phyloP scores from a whole-genome alignment of 1,140 invertebrate genomes.

The Proales similis region DNA sequence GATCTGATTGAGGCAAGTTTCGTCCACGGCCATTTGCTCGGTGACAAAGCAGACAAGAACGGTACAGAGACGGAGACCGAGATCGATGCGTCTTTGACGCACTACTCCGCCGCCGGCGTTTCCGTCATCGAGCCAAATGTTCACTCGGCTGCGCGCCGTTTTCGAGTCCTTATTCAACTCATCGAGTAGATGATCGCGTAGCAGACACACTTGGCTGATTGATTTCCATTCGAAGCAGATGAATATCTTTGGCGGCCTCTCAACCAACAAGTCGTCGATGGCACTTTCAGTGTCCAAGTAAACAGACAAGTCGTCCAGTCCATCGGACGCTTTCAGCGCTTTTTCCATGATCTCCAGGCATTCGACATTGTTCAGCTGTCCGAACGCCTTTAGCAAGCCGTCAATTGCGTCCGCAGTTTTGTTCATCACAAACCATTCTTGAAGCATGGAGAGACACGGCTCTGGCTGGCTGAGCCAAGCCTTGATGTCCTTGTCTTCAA shows the following conservation, averaged over 20 bases:
- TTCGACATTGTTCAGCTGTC: constrained; percentile 45
- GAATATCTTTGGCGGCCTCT: constrained; percentile 46
- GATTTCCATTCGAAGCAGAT: constrained; percentile 50
- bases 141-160: constrained; percentile 44
- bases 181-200: constrained; percentile 42
- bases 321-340: constrained; percentile 45
- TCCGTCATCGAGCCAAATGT: constrained; percentile 47
- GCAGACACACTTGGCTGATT: constrained; percentile 45
- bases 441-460: constrained; percentile 46
- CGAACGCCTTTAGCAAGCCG: constrained; percentile 42
- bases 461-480: constrained; percentile 44
- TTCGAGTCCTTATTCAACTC: constrained; percentile 34
- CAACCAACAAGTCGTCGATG: constrained; percentile 44
- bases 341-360: constrained; percentile 45
- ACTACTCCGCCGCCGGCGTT: constrained; percentile 52
- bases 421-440: constrained; percentile 48
- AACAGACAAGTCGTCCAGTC: too few relatives aligned
- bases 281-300: neutral
- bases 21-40: constrained; percentile 46
- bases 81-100: constrained; percentile 47
- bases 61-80: constrained; percentile 45
- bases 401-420: constrained; percentile 45
- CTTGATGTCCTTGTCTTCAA: constrained; percentile 44
- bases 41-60: constrained; percentile 46
- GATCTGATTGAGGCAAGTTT: constrained; percentile 48